Conservation (phyloP, 2,113 vertebrate species). For the Rattus norvegicus region DNA sequence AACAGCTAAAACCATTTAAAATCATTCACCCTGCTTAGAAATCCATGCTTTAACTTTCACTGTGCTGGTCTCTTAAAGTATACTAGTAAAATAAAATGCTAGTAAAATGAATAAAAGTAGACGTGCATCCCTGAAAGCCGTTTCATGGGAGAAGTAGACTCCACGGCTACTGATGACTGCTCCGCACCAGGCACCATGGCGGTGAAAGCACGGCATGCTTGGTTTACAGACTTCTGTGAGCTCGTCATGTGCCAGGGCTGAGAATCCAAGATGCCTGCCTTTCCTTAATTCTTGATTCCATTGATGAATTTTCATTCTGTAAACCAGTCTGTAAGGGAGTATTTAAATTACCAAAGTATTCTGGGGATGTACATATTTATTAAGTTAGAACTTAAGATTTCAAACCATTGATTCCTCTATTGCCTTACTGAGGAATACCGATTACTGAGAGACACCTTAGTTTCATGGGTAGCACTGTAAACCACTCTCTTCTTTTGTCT, state of each 20-base stretch:
- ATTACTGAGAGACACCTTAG: background rate
- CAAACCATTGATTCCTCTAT: background rate
- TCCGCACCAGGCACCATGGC: background rate
- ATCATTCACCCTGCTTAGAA: conserved; percentile 35
- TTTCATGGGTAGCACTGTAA: conserved; percentile 19
- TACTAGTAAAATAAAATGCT: background rate
- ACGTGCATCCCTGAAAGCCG: background rate
- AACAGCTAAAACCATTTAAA: background rate
- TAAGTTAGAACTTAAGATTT: conserved; percentile 35
- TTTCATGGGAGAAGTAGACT: background rate
- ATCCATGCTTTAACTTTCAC: conserved; percentile 16
- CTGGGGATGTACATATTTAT: background rate
- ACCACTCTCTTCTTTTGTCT: background rate
- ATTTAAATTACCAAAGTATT: background rate
- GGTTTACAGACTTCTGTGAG: background rate
- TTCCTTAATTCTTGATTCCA: background rate
- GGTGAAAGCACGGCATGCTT: too few relatives aligned
- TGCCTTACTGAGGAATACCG: background rate
- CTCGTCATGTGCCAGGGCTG: background rate
- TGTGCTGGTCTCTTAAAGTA: conserved; percentile 10
- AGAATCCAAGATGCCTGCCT: too few relatives aligned
- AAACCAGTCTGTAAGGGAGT: background rate
- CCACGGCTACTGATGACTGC: background rate
- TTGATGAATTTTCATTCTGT: background rate
- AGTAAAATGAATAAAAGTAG: background rate